Base-by-base conservation (phyloP, 2,888 invertebrate species). In the Cancer borealis region DNA sequence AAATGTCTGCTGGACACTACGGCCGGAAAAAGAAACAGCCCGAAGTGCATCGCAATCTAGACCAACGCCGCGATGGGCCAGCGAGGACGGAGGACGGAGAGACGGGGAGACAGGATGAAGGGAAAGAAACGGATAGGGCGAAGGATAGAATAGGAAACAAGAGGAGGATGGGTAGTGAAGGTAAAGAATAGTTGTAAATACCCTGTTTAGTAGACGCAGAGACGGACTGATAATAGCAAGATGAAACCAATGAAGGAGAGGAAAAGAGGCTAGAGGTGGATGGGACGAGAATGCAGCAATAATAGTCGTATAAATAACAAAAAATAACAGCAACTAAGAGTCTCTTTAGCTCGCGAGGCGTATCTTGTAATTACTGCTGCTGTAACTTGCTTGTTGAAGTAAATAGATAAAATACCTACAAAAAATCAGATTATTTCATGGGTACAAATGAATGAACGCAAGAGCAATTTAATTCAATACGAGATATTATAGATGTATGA, bases 1-100 rank as follows among this genome's bases (percentile, higher is more conserved):
- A 93, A 93, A 93, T 87, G 89, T 89, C 60, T 60, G 88, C 6
- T 26, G 90, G 90, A 90, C 54, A 60, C 54, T 54, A 39, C 54
- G 26, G 66, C 21, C n/a, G 10, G 45, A 91, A 91, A 89, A 91
- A 91, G 91, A 45, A 73, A 91, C 46, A 45, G n/a, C 10, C 46
- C 21, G 54, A 73, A 91, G 73, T 46, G 73, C 73, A 73, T 60
- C 91, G 91, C 66, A 91, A 73, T 91, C 66, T 73, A 91, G 46
- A 45, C 73, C 60, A 84, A 26, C 26, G 45, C n/a, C 10, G 46
- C 6, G 46, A 17, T 17, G 84, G 30, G 3, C 4, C 12, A 88
- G 49, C 26, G 45, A 14, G 87, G 66, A 26, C 66, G 21, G 26
- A 84, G 49, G 45, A 54, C 3, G 47, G 49, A 79, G 49, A 47